Evolutionary conservation across 2,888 invertebrate species (phyloP), one percentile per base, ranked within the genome.

Genomic region (Sympetrum striolatum): DNA sequence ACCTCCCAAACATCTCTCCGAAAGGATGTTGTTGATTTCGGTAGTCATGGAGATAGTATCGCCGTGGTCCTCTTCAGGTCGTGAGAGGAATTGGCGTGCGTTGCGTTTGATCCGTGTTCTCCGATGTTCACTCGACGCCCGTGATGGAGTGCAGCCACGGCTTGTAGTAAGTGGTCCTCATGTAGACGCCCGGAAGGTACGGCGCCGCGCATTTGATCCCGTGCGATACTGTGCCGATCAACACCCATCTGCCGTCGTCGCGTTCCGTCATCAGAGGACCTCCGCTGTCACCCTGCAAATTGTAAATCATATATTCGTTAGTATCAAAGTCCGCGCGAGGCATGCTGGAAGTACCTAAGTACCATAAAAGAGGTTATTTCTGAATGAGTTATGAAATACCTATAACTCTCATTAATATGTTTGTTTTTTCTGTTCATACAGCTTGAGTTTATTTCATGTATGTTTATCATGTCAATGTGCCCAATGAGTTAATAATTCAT

Each of bases 151-250:
- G 96, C 91, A 98, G 95, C 98, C 98, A 98, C 1, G 98, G 97
- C 93, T 98, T 98, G 94, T 98, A 98, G 94, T 95, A 98, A 0
- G 98, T 97, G 91, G 98, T 98, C 92, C 98, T 95, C 98, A 98
- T 98, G 94, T 98, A 98, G 64, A 98, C 98, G 15, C 98, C 98
- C 0, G 98, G 98, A 44, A 98, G 94, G 94, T 97, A 98, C 0
- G 98, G 98, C 5, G 98, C 97, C 0, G 98, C 98, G 93, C 98
- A 98, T 93, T 98, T 98, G 92, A 98, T 98, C n/a, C 98, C 98
- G 92, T 98, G 98, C 12, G 98, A 98, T 0, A 98, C 98, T 0
- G 98, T 98, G 10, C 98, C 98, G 0, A 97, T 97, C 8, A 98
- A 94, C 92, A 98, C 96, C 96, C 98, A 98, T 91, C 96, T 96